phyloP scores from a whole-genome alignment of 2,888 invertebrate genomes.

The Salticus scenicus region DNA sequence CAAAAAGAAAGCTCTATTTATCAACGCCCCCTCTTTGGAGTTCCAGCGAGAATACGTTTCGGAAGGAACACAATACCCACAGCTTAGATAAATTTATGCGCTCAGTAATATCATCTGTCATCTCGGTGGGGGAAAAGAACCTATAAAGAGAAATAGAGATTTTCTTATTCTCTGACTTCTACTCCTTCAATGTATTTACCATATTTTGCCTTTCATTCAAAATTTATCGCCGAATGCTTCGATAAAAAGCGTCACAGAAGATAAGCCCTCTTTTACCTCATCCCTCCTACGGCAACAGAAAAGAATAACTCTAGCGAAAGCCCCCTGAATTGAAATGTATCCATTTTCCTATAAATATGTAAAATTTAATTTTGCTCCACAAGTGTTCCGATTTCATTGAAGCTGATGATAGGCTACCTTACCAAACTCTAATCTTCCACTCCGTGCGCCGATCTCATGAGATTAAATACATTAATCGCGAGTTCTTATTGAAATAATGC shows the following conservation, averaged over 20 bases:
- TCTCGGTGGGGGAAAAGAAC: slow-evolving; percentile 49
- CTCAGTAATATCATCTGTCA: slow-evolving; percentile 68
- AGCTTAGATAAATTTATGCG: slow-evolving; percentile 69
- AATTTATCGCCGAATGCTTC: slow-evolving; percentile 65
- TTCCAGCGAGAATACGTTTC: slow-evolving; percentile 43
- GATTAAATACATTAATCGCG: slow-evolving; percentile 62
- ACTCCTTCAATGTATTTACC: slow-evolving; percentile 61
- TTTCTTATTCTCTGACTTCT: slow-evolving; percentile 46
- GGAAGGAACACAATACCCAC: slow-evolving; percentile 62
- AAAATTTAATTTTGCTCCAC: slow-evolving; percentile 66
- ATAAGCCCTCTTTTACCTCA: slow-evolving; percentile 36
- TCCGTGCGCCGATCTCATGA: slow-evolving; percentile 34
- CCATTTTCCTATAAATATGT: slow-evolving; percentile 69
- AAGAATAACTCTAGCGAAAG: slow-evolving; percentile 26
- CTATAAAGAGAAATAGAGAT: slow-evolving; percentile 44
- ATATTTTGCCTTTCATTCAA: slow-evolving; percentile 69
- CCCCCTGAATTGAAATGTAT: slow-evolving; percentile 63
- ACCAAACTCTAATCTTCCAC: slow-evolving; percentile 31
- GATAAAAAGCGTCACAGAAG: slow-evolving; percentile 61
- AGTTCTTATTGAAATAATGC: slow-evolving; percentile 37
- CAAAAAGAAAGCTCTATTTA: slow-evolving; percentile 68
- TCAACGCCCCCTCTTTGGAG: slow-evolving; percentile 52
- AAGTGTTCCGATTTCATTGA: slow-evolving; percentile 44
- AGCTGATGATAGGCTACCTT: slow-evolving; percentile 46
- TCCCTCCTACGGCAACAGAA: background rate